Evolutionary conservation across 2,113 vertebrate species (phyloP).

Genomic region (Bufo bufo): DNA sequence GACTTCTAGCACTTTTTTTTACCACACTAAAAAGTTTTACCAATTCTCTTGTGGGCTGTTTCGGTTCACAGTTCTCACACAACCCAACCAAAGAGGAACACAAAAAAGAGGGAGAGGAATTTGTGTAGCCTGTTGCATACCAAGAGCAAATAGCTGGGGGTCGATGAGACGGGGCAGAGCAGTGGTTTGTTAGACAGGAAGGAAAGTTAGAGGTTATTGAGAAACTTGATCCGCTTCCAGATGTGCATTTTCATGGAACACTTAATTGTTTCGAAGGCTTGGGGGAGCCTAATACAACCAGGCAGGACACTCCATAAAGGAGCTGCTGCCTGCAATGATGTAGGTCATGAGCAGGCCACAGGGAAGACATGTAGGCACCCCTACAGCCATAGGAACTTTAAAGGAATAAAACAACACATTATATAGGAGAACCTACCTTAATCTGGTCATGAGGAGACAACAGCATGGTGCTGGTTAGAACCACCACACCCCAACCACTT

Average conservation of each 20-base stretch:
- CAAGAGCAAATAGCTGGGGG: constrained; percentile 30
- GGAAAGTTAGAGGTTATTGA: constrained; percentile 35
- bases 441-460: too few relatives aligned
- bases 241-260: constrained; percentile 45
- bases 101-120: background rate
- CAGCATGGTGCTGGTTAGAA: background rate
- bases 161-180: background rate
- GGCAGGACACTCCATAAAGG: constrained; percentile 11
- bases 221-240: constrained; percentile 44
- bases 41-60: background rate
- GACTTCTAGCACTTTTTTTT: background rate
- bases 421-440: background rate
- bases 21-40: background rate
- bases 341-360: constrained; percentile 37
- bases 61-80: background rate
- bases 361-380: background rate
- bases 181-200: constrained; percentile 41
- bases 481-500: too few relatives aligned
- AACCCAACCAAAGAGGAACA: background rate
- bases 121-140: constrained; percentile 5
- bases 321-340: background rate
- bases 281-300: constrained; percentile 26
- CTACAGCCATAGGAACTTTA: background rate
- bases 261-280: constrained; percentile 28
- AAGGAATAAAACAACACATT: background rate